phyloP scores from a whole-genome alignment of 1,140 invertebrate species.

The Pogonognathellus flavescens region DNA sequence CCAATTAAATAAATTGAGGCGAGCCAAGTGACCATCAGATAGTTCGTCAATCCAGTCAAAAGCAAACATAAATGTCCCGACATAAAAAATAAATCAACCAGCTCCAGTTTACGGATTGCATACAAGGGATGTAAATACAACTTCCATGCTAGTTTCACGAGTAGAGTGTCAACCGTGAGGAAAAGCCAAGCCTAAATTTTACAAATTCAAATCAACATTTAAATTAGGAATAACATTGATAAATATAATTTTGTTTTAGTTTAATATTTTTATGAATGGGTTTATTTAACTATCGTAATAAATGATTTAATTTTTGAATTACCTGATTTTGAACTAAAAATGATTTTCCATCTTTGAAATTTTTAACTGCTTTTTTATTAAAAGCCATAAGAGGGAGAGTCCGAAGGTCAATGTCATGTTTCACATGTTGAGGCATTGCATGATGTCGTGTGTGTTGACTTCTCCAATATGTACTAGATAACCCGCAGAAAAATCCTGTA shows the following conservation, averaged over 20 bases:
- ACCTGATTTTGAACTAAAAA: neutral
- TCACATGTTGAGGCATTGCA: conserved; percentile 27
- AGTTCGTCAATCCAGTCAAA: neutral
- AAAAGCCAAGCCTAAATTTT: neutral
- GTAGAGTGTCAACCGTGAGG: conserved; percentile 1
- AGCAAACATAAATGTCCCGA: neutral
- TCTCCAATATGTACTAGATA: conserved; percentile 23
- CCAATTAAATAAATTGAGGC: neutral
- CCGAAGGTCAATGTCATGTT: conserved; percentile 43
- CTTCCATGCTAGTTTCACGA: neutral
- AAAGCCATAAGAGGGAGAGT: conserved; percentile 44
- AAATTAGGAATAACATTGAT: neutral
- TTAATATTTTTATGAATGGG: too few species aligned
- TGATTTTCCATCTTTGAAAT: neutral
- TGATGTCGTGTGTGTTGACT: conserved; percentile 52
- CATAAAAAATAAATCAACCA: conserved; percentile 6
- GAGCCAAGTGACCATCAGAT: neutral
- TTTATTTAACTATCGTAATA: neutral
- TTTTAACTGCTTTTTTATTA: conserved; percentile 13
- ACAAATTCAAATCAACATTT: too few species aligned
- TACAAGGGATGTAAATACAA: neutral
- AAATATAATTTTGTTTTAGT: neutral
- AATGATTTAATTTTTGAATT: neutral
- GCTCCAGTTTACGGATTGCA: neutral
- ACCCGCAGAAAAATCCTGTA: neutral